phyloP scores from a whole-genome alignment of 2,113 vertebrate genomes.

The Tichodroma muraria region DNA sequence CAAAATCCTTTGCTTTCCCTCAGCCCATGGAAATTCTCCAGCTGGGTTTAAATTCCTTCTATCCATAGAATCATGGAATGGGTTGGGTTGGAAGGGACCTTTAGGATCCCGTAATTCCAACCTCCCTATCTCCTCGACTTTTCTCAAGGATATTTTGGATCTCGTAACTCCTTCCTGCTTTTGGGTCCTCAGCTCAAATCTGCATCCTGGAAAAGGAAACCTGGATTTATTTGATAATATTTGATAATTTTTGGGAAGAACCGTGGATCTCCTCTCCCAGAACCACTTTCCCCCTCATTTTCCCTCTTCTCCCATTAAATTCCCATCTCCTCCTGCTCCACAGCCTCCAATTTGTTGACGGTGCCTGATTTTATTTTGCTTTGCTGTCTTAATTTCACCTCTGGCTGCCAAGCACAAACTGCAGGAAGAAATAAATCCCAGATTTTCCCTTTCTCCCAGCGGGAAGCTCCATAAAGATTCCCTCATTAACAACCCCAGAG shows the following conservation, averaged over 20 bases:
- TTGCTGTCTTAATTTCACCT: background rate
- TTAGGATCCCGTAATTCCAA: rapidly evolving
- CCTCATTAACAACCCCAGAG: background rate
- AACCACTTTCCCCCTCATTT: background rate
- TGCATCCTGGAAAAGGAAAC: background rate
- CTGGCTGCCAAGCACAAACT: background rate
- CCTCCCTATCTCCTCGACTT: rapidly evolving
- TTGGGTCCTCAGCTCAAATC: background rate
- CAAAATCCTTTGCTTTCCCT: background rate
- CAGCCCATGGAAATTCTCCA: background rate
- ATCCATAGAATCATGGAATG: background rate
- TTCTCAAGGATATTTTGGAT: background rate
- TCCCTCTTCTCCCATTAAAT: background rate
- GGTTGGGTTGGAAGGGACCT: background rate
- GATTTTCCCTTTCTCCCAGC: background rate
- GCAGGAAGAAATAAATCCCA: background rate
- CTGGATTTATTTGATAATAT: no score
- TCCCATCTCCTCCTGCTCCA: background rate
- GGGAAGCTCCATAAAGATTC: background rate
- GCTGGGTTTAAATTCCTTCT: background rate
- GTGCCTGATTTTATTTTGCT: background rate
- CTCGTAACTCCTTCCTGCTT: background rate
- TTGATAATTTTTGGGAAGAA: background rate
- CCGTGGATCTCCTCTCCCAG: background rate
- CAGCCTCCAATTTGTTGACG: background rate